These are phyloP conservation scores for Cardinalis cardinalis DNA, from an alignment of 2,113 vertebrate species.

Conservation along the genomic window DNA sequence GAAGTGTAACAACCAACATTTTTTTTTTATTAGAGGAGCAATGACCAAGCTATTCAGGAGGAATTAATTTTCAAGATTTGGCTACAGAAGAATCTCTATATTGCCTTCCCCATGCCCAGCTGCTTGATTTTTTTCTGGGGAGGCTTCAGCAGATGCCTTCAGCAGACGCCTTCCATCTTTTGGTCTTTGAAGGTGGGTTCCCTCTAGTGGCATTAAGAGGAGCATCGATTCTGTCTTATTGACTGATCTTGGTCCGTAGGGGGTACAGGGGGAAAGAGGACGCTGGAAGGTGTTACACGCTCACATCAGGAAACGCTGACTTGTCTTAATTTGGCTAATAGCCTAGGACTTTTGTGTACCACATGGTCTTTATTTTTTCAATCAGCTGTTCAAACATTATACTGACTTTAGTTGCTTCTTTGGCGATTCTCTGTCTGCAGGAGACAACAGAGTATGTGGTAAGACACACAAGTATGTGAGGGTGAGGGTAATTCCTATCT, in stretches of 20 bases:
- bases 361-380: constrained; percentile 37
- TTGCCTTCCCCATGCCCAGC: not conserved
- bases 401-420: constrained; percentile 36
- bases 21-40: constrained; percentile 25
- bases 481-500: not conserved
- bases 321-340: constrained; percentile 20
- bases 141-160: constrained; percentile 6
- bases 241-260: constrained; percentile 4
- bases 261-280: not conserved
- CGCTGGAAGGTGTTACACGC: not conserved
- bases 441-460: not conserved
- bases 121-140: accelerated
- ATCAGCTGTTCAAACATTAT: constrained; percentile 24
- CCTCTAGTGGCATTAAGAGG: constrained; percentile 20
- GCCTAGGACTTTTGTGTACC: not conserved
- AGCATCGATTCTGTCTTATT: constrained; percentile 20
- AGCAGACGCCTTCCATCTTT: not conserved
- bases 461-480: not conserved
- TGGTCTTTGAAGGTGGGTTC: constrained; percentile 6
- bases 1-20: constrained; percentile 37
- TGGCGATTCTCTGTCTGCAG: constrained; percentile 37
- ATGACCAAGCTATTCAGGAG: constrained; percentile 13
- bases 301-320: not conserved
- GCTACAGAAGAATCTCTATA: constrained; percentile 33
- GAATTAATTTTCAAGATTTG: constrained; percentile 56